These are phyloP conservation scores for Recurvirostra avosetta DNA, from an alignment of 2,113 vertebrate genomes.

Conservation along the genomic window DNA sequence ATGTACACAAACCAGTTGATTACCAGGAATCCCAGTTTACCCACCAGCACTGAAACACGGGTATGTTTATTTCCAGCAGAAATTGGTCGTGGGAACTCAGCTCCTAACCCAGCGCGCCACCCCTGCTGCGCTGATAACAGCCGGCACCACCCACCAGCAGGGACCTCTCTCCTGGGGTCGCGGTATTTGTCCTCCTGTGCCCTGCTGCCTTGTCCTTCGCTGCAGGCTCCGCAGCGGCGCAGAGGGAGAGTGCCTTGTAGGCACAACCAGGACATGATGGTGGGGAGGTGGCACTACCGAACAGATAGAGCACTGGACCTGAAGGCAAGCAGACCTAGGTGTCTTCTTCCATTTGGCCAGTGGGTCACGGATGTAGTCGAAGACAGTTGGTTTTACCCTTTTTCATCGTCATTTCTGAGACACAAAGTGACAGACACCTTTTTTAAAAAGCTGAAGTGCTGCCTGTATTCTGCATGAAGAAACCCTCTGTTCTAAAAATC, in stretches of 20 bases:
- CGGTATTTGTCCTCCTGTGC: not conserved
- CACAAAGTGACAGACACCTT: not conserved
- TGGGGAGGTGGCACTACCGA: not conserved
- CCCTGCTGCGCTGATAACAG: not conserved
- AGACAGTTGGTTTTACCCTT: not conserved
- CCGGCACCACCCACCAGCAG: not conserved
- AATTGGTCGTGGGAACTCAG: not conserved
- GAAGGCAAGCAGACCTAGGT: not conserved
- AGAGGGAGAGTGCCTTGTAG: not conserved
- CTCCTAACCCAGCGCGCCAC: not conserved
- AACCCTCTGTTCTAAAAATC: not conserved
- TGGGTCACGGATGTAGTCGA: not conserved
- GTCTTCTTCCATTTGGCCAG: not conserved
- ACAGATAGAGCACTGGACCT: rapidly evolving
- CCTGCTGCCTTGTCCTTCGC: not conserved
- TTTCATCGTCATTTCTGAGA: not conserved
- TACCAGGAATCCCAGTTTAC: not conserved
- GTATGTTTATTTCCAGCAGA: not conserved
- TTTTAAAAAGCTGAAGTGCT: not conserved
- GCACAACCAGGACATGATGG: not conserved
- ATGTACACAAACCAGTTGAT: not conserved
- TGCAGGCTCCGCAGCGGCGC: too few species aligned
- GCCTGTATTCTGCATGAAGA: not conserved
- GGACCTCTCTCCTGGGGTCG: not conserved
- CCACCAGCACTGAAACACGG: not conserved